phyloP scores from a whole-genome alignment of 2,797 vertebrate genomes.

The Helostoma temminkii region DNA sequence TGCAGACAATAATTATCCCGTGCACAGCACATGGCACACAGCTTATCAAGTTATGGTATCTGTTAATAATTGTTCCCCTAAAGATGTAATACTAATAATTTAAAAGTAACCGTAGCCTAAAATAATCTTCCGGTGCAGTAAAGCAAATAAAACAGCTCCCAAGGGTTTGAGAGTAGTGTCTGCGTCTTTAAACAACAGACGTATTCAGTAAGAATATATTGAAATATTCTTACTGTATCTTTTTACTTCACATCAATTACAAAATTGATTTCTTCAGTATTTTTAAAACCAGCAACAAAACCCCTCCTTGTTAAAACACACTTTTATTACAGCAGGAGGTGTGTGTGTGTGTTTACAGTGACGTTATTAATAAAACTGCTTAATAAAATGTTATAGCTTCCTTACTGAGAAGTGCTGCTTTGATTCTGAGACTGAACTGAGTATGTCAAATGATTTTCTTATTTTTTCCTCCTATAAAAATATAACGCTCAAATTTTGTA shows the following conservation, averaged over 20 bases:
- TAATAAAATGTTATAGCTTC: conserved; percentile 1
- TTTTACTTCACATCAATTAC: not conserved
- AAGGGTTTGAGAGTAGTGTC: not conserved
- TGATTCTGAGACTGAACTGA: no score
- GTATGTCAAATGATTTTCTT: no score
- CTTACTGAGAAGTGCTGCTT: no score
- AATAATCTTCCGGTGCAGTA: no score
- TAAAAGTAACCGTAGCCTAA: not conserved
- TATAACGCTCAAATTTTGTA: no score
- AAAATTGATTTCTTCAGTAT: not conserved
- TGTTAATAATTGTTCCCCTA: not conserved
- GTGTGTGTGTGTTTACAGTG: conserved; percentile 8
- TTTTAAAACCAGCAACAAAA: not conserved
- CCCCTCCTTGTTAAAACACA: not conserved
- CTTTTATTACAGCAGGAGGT: not conserved
- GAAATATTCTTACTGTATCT: no score
- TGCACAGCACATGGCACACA: not conserved
- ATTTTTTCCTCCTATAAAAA: no score
- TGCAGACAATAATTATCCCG: not conserved
- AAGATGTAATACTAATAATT: no score
- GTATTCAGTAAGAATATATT: no score
- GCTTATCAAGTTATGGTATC: not conserved
- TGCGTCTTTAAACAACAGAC: not conserved
- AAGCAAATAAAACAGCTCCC: not conserved
- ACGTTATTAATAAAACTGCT: not conserved